Evolutionary conservation across 1,140 invertebrate genomes (phyloP), one percentile per base, ranked within the genome.

Genomic region (Proales similis): DNA sequence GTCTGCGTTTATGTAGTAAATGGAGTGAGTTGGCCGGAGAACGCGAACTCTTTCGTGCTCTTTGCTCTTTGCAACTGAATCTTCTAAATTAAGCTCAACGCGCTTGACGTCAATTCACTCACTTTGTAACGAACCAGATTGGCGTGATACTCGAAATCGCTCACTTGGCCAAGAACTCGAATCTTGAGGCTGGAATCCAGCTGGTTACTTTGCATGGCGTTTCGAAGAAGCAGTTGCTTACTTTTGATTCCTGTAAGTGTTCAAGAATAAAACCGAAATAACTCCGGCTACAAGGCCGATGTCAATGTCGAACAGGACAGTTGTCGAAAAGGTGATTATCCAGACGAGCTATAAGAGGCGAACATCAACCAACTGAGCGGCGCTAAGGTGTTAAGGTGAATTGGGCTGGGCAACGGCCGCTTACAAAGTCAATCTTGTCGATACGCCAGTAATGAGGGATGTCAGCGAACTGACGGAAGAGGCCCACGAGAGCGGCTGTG

Each of bases 401-500:
- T 36, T 36, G n/a, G n/a, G n/a, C 22, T 19, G n/a, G 12, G 7
- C 14, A 22, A 26, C 12, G 1, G 26, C 38, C 30, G 73, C 74
- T 75, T 17, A 84, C 71, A 14, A 85, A 86, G 70, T 93, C 89
- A 64, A 85, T 76, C 67, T 82, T 83, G 27, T 87, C 89, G 20
- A 88, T 73, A 67, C 78, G 81, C 82, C 86, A 88, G 70, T 83
- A 79, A 73, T 83, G 82, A 66, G 71, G 72, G 1, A 90, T 77
- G 36, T 90, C 85, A 64, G 76, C 79, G 42, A 85, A 79, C 77
- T 94, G 88, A 67, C 85, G 75, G 65, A 94, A 83, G 83, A 92
- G 86, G 12, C 86, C 85, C 74, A 90, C 90, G 1, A 95, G 74
- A 0, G 89, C 87, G 0, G 94, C 86, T 2, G 93, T 81, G 66